A percentile compares a stretch with the other conserved stretches of the same genome.
Conservation (phyloP, 2,113 vertebrate species). For the Peucedramus taeniatus region DNA sequence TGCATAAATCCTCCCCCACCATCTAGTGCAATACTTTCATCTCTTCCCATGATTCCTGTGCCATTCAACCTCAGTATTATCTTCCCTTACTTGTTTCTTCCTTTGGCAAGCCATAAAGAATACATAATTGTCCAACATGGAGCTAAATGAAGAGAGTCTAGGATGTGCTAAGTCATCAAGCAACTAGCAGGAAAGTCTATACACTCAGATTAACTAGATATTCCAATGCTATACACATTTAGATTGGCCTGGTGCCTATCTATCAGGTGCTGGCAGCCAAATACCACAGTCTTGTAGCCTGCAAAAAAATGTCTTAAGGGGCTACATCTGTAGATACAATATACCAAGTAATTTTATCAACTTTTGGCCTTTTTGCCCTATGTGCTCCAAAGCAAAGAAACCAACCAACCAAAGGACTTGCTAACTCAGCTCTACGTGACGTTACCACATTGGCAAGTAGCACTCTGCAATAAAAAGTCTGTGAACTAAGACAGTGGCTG, state of each 20-base stretch:
- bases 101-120: constrained; percentile 4
- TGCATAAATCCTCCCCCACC: not conserved
- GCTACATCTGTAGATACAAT: not conserved
- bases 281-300: not conserved
- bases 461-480: not conserved
- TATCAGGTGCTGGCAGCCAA: not conserved
- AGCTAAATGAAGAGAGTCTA: not conserved
- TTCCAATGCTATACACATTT: not conserved
- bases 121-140: not conserved
- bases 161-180: not conserved
- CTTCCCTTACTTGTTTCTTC: not conserved
- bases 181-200: not conserved
- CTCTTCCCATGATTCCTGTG: not conserved
- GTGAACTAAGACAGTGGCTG: not conserved
- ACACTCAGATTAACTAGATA: constrained; percentile 9
- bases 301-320: not conserved
- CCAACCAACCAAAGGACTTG: not conserved
- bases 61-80: not conserved
- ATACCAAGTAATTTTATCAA: not conserved
- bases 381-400: not conserved
- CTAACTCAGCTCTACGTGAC: not conserved
- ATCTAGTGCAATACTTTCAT: not conserved
- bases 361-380: not conserved
- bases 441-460: not conserved
- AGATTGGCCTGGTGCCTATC: not conserved